Percentiles rank a stretch among this genome's conserved stretches.
Evolutionary conservation across 2,113 vertebrate genomes (phyloP).

Genomic region (Colius striatus): DNA sequence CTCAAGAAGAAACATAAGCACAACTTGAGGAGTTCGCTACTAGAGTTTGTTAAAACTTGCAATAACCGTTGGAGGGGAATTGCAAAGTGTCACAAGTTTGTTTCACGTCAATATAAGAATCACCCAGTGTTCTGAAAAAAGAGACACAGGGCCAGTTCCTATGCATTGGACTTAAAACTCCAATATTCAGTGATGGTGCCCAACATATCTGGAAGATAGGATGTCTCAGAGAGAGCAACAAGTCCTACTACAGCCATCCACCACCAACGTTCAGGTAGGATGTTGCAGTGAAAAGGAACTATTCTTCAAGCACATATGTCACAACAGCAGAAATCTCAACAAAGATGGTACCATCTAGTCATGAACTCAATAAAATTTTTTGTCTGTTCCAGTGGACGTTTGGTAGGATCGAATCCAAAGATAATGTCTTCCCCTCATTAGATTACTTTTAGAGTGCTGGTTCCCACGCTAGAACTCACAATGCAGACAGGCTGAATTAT

Average conservation of each 20-base stretch:
- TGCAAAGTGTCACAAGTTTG: background rate
- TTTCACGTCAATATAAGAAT: background rate
- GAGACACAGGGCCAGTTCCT: background rate
- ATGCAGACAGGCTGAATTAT: background rate
- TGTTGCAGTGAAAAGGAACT: background rate
- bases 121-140: background rate
- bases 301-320: background rate
- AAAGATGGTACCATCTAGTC: background rate
- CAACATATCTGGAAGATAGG: background rate
- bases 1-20: background rate
- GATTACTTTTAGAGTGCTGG: background rate
- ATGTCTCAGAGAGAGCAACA: background rate
- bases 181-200: background rate
- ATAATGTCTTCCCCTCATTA: background rate
- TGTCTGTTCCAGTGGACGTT: background rate
- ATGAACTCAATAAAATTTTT: background rate
- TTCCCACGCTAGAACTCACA: background rate
- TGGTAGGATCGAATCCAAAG: background rate
- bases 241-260: background rate
- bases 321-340: background rate
- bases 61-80: background rate
- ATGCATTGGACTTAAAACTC: background rate
- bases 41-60: background rate
- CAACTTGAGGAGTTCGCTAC: background rate
- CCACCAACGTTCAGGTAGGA: background rate